phyloP scores from a whole-genome alignment of 2,888 invertebrate species.

The Ennomos erosarius region DNA sequence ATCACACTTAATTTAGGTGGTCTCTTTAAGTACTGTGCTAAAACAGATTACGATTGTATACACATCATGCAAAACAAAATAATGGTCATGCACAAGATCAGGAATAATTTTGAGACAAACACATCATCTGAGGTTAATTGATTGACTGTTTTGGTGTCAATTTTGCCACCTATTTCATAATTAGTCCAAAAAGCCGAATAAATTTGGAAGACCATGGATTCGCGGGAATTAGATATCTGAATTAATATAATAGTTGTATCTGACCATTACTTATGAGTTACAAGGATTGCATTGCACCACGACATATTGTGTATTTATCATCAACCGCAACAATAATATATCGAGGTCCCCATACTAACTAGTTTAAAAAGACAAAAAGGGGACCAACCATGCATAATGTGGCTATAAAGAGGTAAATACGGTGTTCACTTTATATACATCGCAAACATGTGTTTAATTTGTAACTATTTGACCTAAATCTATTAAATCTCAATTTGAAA shows the following conservation, averaged over 20 bases:
- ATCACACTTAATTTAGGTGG: constrained; percentile 79
- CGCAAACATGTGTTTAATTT: constrained; percentile 52
- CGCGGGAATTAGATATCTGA: constrained; percentile 48
- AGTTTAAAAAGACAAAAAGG: constrained; percentile 54
- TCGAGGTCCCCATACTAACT: constrained; percentile 50
- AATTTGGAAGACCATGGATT: constrained; percentile 66
- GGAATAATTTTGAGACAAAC: constrained; percentile 32
- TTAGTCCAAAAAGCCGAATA: constrained; percentile 56
- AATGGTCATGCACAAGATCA: constrained; percentile 65
- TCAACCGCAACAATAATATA: constrained; percentile 48
- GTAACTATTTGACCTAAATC: constrained; percentile 60
- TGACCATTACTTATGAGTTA: constrained; percentile 69
- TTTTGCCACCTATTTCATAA: constrained; percentile 34
- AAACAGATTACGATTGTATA: constrained; percentile 48
- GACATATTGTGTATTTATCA: constrained; percentile 58
- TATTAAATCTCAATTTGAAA: constrained; percentile 75
- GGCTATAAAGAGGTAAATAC: constrained; percentile 63
- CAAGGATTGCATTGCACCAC: constrained; percentile 60
- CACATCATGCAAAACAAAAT: constrained; percentile 56
- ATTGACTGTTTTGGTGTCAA: constrained; percentile 34
- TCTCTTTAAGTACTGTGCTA: constrained; percentile 77
- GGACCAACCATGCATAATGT: constrained; percentile 55
- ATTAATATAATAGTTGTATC: constrained; percentile 50
- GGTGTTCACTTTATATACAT: constrained; percentile 63
- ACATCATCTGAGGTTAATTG: constrained; percentile 20